Conservation (phyloP, 2,113 vertebrate species). For the Brienomyrus longianalis region DNA sequence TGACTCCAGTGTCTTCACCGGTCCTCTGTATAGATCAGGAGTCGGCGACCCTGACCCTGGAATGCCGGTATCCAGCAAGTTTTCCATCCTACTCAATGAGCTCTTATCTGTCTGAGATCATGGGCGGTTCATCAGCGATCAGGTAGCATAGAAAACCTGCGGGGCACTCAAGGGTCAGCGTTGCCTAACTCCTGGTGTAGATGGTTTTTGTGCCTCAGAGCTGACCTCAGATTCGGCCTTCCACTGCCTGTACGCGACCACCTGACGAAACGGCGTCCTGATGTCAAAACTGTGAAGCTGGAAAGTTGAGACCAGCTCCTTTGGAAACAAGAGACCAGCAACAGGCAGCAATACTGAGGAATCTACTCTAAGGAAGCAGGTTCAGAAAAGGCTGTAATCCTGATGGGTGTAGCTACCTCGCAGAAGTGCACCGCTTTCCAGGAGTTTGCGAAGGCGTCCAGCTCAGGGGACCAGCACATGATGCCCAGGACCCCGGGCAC, state of each 20-base stretch:
- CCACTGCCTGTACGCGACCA: slow-evolving; percentile 56
- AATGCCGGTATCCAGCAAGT: neutral
- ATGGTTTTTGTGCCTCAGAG: neutral
- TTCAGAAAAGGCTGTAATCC: neutral
- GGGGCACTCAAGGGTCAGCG: neutral
- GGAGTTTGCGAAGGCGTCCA: slow-evolving; percentile 49
- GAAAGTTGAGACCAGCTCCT: slow-evolving; percentile 54
- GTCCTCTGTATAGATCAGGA: neutral
- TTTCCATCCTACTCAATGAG: neutral
- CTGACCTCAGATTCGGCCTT: slow-evolving; percentile 55
- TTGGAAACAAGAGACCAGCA: slow-evolving; percentile 10
- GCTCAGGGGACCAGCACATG: slow-evolving; percentile 48
- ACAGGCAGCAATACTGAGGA: neutral
- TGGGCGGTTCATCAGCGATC: neutral
- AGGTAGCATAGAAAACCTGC: neutral
- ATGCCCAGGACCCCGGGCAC: slow-evolving; percentile 54
- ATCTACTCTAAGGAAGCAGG: neutral
- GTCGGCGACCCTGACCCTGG: neutral
- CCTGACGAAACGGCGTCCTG: slow-evolving; percentile 55
- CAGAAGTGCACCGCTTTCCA: slow-evolving; percentile 60
- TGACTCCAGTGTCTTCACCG: neutral
- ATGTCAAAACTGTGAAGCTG: slow-evolving; percentile 60
- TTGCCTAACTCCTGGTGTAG: neutral
- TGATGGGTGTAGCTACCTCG: slow-evolving; percentile 37
- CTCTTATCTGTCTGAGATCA: neutral